Percentiles rank a stretch among this genome's conserved stretches.
Evolutionary conservation across 2,888 invertebrate species (phyloP).

Genomic region (Bellardia bayeri): DNA sequence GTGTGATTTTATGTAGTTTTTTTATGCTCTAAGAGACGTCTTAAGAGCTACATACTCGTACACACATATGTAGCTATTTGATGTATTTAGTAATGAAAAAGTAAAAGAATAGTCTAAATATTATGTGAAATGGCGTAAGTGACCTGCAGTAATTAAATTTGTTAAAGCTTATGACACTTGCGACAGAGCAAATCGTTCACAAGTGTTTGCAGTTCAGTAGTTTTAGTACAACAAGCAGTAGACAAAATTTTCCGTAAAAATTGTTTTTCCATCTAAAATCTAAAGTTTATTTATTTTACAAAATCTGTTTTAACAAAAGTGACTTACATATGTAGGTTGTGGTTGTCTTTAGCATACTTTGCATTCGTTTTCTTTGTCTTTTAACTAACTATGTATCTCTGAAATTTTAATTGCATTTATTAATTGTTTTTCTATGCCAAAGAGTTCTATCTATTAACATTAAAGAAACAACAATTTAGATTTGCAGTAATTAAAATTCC

Average conservation of each 20-base stretch:
- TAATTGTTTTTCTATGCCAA: not conserved
- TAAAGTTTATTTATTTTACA: too few relatives aligned
- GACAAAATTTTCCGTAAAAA: too few relatives aligned
- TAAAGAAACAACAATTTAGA: not conserved
- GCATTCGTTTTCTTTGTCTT: not conserved
- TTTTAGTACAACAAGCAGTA: too few relatives aligned
- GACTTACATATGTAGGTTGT: too few relatives aligned
- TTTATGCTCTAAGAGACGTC: not conserved
- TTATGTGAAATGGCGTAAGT: not conserved
- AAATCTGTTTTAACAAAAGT: too few relatives aligned
- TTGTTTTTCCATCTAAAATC: too few relatives aligned
- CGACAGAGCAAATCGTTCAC: too few relatives aligned
- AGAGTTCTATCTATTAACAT: not conserved
- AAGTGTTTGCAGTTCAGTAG: too few relatives aligned
- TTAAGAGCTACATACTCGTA: not conserved
- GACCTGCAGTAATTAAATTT: too few relatives aligned
- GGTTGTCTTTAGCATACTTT: too few relatives aligned
- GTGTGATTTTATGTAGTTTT: constrained; percentile 39
- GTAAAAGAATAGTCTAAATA: not conserved
- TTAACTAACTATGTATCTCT: not conserved
- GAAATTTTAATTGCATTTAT: not conserved
- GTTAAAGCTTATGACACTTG: too few relatives aligned
- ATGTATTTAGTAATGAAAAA: not conserved
- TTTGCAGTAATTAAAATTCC: not conserved
- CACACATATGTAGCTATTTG: not conserved